Evolutionary conservation across 2,797 vertebrate species (phyloP).

Genomic region (Trichosurus vulpecula): DNA sequence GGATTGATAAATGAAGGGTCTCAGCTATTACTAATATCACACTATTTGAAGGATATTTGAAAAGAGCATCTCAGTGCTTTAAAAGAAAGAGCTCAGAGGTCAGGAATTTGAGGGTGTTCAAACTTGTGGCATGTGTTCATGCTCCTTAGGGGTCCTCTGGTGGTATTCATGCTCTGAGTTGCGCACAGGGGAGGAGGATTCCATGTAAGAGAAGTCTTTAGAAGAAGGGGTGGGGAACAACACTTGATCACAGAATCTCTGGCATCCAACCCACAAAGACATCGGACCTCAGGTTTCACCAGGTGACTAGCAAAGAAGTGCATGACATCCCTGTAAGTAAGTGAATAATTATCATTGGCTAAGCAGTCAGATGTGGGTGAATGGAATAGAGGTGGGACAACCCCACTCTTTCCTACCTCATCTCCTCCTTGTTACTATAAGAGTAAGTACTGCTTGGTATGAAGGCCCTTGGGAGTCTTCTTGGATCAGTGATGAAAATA

Average conservation of each 20-base stretch:
- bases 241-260: neutral
- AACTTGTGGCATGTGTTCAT: neutral
- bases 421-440: neutral
- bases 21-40: neutral
- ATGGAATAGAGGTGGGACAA: neutral
- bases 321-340: neutral
- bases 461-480: neutral
- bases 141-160: neutral
- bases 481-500: neutral
- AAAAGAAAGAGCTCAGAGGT: neutral
- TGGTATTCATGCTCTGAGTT: neutral
- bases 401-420: neutral
- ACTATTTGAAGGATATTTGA: neutral
- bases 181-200: neutral
- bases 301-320: neutral
- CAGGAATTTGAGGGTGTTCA: neutral
- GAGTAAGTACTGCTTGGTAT: neutral
- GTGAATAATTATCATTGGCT: neutral
- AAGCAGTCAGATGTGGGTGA: neutral
- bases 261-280: neutral
- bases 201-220: neutral
- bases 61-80: neutral
- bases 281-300: neutral
- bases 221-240: neutral
- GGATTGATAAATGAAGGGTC: neutral